Evolutionary conservation across 2,113 vertebrate genomes (phyloP), one percentile per base, ranked within the genome.

Genomic region (Cariama cristata): DNA sequence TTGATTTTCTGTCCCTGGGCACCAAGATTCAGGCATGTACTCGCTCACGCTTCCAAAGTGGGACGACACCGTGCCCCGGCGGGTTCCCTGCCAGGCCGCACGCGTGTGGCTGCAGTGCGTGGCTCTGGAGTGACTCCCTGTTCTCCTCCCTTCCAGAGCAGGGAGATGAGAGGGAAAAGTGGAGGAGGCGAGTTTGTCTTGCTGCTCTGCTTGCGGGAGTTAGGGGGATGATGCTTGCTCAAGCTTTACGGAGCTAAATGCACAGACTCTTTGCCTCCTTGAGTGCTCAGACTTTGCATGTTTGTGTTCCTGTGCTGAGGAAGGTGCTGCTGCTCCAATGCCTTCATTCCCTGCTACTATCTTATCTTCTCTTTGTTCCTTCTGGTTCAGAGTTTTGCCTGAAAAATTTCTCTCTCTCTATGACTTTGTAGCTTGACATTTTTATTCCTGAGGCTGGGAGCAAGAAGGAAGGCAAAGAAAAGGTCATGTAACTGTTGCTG

Each of bases 11-110:
- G 28, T 17, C 19, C 63, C 16, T 12, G 75, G 23, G 15, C 12
- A 3, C 8, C 40, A 1, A 2, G 38, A 2, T 23, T 9, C 2
- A 3, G 35, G 47, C 50, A 3, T 0, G 2, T 5, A 5, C 8
- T 6, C 6, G 26, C 75, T 60, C 32, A 3, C 11, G 0, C 28
- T 6, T 2, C 4, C 2, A 2, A 14, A 14, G 38, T 3, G 6
- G 23, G 23, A 27, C 0, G 2, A 9, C 26, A 2, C 1, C 2
- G 22, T 8, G 40, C 40, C 26, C 42, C 4, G 20, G 58, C 22
- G 3, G 58, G 40, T 16, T 30, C 81, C 47, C 20, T 1, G 35
- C 28, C 23, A 2, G 13, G 3, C 55, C 4, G 6, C 64, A 3
- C 3, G 28, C 3, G 4, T 10, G 58, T 8, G 47, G 18, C 47